Conservation (phyloP, 2,797 vertebrate species). For the Serranus cabrilla region DNA sequence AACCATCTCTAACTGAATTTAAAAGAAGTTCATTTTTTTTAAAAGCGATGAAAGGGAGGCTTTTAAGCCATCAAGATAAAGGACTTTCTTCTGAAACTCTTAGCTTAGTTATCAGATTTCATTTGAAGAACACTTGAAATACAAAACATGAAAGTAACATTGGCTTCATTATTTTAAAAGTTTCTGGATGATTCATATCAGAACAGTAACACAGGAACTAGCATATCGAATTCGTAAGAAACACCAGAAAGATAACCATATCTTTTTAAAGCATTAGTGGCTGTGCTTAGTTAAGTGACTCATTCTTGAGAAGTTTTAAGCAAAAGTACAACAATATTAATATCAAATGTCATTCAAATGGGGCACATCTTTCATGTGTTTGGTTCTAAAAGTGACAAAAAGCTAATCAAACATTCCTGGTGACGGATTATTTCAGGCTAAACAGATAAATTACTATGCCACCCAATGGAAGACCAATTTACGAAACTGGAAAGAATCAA, state of each 20-base stretch:
- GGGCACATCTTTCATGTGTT: neutral
- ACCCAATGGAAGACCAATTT: constrained; percentile 11
- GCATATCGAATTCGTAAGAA: constrained; percentile 11
- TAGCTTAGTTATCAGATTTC: constrained; percentile 4
- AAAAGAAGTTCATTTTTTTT: neutral
- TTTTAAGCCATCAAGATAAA: constrained; percentile 1
- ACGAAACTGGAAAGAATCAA: constrained; percentile 1
- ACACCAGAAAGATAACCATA: neutral
- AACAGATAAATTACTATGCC: constrained; percentile 12
- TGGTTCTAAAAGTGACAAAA: neutral
- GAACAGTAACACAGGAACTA: constrained; percentile 3
- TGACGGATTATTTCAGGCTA: neutral
- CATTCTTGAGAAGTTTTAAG: constrained; percentile 11
- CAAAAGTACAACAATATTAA: constrained; percentile 12
- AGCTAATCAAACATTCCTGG: neutral
- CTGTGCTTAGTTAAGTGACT: constrained; percentile 5
- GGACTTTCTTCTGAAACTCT: neutral
- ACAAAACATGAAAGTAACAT: constrained; percentile 33
- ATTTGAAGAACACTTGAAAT: constrained; percentile 17
- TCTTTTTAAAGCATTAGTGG: constrained; percentile 1
- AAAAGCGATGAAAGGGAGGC: neutral
- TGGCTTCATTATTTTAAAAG: constrained; percentile 8
- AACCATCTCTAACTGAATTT: neutral
- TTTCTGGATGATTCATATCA: constrained; percentile 38
- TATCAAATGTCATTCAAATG: constrained; percentile 4